Percentiles rank a stretch among this genome's conserved stretches.
These are phyloP conservation scores for Zeus faber DNA, from an alignment of 2,113 vertebrate species.

Conservation along the genomic window DNA sequence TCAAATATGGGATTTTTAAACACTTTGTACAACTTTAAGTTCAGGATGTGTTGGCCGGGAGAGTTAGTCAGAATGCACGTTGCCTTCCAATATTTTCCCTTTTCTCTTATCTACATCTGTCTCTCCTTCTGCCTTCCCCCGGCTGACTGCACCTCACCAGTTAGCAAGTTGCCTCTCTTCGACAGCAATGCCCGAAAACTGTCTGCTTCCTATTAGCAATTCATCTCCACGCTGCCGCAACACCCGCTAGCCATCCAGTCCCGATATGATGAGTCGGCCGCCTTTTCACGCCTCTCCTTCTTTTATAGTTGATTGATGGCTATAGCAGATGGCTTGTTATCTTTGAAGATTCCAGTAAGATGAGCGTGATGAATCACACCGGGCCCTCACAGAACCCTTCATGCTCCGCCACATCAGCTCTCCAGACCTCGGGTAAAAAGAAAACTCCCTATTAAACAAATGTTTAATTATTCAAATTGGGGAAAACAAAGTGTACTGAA, in stretches of 20 bases:
- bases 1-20: too few species aligned
- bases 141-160: slow-evolving; percentile 24
- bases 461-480: too few species aligned
- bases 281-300: slow-evolving; percentile 81
- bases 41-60: too few species aligned
- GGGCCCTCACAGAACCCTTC: slow-evolving; percentile 63
- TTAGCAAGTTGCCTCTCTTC: slow-evolving; percentile 45
- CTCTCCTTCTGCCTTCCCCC: slow-evolving; percentile 3
- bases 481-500: too few species aligned
- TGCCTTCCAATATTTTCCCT: slow-evolving; percentile 17
- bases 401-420: slow-evolving; percentile 11
- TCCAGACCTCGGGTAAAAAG: slow-evolving; percentile 14
- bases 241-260: slow-evolving; percentile 80
- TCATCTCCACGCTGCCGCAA: slow-evolving; percentile 74
- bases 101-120: neutral
- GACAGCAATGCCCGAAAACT: slow-evolving; percentile 34
- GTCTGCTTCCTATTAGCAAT: slow-evolving; percentile 84
- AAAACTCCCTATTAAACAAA: too few species aligned
- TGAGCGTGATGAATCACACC: slow-evolving; percentile 87
- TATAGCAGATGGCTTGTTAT: slow-evolving; percentile 88
- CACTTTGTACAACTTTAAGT: too few species aligned
- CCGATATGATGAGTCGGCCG: slow-evolving; percentile 76
- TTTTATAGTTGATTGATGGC: slow-evolving; percentile 90
- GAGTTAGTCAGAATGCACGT: too few species aligned
- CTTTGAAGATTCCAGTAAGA: slow-evolving; percentile 90